These are phyloP conservation scores for Eurosta solidaginis DNA, from an alignment of 1,140 invertebrate species.

Conservation along the genomic window DNA sequence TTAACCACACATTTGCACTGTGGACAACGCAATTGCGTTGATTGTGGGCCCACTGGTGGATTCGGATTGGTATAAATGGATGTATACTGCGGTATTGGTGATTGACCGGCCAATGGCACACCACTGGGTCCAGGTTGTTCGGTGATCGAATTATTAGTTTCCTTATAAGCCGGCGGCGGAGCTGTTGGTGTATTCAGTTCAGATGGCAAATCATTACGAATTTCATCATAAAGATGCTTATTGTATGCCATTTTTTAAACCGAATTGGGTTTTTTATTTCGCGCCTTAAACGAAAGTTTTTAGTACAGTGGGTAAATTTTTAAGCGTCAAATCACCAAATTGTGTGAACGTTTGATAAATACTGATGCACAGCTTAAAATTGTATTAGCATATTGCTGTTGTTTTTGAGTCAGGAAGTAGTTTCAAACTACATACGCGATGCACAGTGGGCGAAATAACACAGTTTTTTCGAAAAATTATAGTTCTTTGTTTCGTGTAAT, in stretches of 20 bases:
- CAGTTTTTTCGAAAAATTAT: no score
- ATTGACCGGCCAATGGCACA: neutral
- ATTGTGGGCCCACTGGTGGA: neutral
- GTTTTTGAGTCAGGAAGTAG: no score
- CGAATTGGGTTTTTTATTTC: no score
- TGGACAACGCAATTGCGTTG: neutral
- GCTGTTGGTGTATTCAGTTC: neutral
- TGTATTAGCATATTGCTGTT: no score
- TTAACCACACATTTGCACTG: neutral
- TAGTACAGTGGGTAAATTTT: no score
- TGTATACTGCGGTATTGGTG: neutral
- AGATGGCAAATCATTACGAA: neutral
- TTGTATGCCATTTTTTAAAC: neutral
- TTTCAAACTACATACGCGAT: no score
- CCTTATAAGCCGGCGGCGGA: neutral
- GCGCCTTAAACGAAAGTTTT: no score
- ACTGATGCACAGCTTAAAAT: no score
- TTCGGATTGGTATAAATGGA: neutral
- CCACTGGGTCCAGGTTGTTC: neutral
- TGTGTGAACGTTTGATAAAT: no score
- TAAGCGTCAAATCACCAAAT: no score
- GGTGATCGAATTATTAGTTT: neutral
- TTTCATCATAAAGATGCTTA: neutral
- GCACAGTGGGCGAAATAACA: no score
- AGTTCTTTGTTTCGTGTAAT: no score